Base-by-base conservation (phyloP, 2,888 invertebrate genomes). In the Kryphioiulus occultus region DNA sequence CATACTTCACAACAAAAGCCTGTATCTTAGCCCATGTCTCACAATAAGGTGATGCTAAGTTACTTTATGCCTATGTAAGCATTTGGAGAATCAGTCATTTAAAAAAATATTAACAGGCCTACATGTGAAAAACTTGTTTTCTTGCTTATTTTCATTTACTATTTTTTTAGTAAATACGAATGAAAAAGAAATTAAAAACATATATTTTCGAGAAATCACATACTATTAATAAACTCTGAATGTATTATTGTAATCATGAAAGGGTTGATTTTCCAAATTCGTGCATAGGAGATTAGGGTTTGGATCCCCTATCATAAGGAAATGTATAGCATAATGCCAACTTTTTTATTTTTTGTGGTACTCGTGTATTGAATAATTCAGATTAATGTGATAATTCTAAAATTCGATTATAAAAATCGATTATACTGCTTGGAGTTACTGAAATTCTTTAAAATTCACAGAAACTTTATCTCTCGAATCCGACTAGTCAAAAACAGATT, bases 1-100 rank as follows among this genome's bases (percentile, higher is more conserved):
- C 68, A 68, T n/a, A 68, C 26, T 68, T 68, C 68, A 68, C 68
- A 68, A 26, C 26, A 68, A n/a, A 68, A 68, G 15, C 68, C 68
- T 26, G 68, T 68, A 68, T 68, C 68, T 26, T 68, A 68, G 26
- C 26, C 22, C 68, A 10, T 12, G n/a, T 53, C n/a, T 26, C 44
- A 12, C 44, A 44, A 44, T 10, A 44, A 44, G 44, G 9, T 44
- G 68, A 12, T 26, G 9, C 26, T 26, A 68, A 68, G n/a, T n/a
- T 39, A 39, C 68, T n/a, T 1, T 68, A 12, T 26, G 9, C 10
- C 26, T 26, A 26, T 68, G 68, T 12, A 26, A 68, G 9, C 17
- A 59, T 68, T 22, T 68, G 26, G 26, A 68, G 9, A 26, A 9
- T 68, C 68, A 26, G 2, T 68, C 26, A n/a, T 26, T 12, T 59